Percentiles rank a stretch among this genome's conserved stretches.
phyloP scores from a whole-genome alignment of 2,113 vertebrate genomes.

The Bos javanicus region DNA sequence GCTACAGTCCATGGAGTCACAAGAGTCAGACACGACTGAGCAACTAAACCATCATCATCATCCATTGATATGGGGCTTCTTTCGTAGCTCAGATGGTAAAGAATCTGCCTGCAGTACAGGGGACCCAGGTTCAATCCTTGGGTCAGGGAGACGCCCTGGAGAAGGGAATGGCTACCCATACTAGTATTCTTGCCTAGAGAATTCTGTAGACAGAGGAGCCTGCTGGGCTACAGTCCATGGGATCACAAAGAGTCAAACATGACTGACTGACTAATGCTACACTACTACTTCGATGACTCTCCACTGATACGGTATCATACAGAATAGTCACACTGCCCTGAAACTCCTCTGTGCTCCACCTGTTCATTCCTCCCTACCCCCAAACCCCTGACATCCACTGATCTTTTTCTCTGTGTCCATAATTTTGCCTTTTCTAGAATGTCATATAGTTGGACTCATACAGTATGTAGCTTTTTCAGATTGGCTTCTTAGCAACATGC shows the following conservation, averaged over 20 bases:
- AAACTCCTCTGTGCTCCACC: not conserved
- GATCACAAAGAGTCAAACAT: not conserved
- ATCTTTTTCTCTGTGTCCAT: not conserved
- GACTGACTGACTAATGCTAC: not conserved
- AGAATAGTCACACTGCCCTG: not conserved
- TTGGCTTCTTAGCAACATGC: not conserved
- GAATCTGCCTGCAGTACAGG: not conserved
- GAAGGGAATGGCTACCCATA: not conserved
- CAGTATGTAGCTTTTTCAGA: not conserved
- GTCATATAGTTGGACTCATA: not conserved
- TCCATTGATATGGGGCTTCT: not conserved
- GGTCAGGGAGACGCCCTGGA: not conserved
- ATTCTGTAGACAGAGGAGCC: not conserved
- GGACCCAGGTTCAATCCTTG: not conserved
- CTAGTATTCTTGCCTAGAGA: not conserved
- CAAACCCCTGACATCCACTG: not conserved
- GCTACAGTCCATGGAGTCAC: not conserved
- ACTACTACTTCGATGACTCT: accelerated
- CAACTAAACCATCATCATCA: not conserved
- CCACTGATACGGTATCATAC: not conserved
- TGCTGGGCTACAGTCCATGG: not conserved
- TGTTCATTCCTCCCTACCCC: not conserved
- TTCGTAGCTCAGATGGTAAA: not conserved
- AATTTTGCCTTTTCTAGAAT: not conserved
- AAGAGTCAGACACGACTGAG: not conserved